phyloP scores from a whole-genome alignment of 1,140 invertebrate genomes.

The Aleiodes sp. region DNA sequence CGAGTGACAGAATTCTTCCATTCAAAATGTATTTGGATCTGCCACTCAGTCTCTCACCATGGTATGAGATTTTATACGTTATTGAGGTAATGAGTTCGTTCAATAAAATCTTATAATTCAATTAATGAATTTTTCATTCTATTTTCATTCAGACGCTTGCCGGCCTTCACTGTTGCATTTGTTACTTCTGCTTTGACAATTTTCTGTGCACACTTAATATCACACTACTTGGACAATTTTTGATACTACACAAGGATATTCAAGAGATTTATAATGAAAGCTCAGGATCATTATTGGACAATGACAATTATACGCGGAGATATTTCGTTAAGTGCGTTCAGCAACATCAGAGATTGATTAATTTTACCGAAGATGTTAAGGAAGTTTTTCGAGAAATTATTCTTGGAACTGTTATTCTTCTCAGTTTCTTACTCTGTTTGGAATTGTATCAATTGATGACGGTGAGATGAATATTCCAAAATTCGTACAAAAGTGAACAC shows the following conservation, averaged over 20 bases:
- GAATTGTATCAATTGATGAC: neutral
- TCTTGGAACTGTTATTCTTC: neutral
- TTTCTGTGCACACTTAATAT: neutral
- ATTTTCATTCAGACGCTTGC: neutral
- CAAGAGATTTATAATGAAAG: neutral
- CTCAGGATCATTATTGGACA: neutral
- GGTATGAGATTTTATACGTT: constrained; percentile 33
- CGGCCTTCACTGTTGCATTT: neutral
- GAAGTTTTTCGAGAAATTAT: neutral
- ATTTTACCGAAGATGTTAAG: neutral
- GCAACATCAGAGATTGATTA: neutral
- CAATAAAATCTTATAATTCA: neutral
- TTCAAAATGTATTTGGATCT: constrained; percentile 32
- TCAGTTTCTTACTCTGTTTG: neutral
- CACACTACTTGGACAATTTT: neutral
- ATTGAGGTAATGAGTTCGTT: constrained; percentile 13
- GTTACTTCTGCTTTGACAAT: neutral
- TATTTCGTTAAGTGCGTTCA: neutral
- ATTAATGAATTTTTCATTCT: neutral
- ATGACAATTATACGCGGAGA: neutral
- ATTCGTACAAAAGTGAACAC: neutral
- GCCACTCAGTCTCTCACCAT: constrained; percentile 25
- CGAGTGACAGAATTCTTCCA: constrained; percentile 30
- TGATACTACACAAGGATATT: neutral
- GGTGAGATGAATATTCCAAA: neutral